A percentile compares a stretch with the other conserved stretches of the same genome.
These are phyloP conservation scores for Listrodromus nycthemerus DNA, from an alignment of 2,888 invertebrate genomes.

Conservation along the genomic window DNA sequence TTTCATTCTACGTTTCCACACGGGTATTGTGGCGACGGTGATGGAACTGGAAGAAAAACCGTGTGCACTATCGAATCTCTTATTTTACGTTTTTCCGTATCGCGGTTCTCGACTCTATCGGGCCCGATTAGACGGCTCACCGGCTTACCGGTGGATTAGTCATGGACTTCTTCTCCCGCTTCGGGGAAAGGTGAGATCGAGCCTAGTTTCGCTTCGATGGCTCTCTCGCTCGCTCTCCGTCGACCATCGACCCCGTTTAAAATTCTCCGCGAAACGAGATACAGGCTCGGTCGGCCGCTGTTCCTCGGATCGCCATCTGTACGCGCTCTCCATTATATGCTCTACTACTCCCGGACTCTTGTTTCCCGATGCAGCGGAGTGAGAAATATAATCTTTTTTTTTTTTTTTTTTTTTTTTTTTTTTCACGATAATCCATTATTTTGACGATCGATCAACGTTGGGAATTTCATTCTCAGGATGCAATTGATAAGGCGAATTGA, in stretches of 20 bases:
- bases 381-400: neutral
- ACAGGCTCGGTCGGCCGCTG: constrained; percentile 1
- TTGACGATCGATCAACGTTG: neutral
- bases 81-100: constrained; percentile 14
- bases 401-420: neutral
- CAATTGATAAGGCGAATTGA: no score
- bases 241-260: constrained; percentile 34
- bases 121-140: constrained; percentile 40
- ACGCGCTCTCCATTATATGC: constrained; percentile 21
- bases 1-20: neutral
- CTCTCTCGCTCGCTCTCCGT: neutral
- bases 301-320: constrained; percentile 14
- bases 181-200: constrained; percentile 72
- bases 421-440: neutral
- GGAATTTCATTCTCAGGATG: neutral
- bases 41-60: neutral
- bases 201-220: constrained; percentile 60
- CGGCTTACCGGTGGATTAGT: constrained; percentile 66
- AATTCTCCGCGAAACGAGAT: constrained; percentile 52
- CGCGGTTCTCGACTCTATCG: constrained; percentile 22
- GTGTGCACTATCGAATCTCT: constrained; percentile 26
- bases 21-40: neutral
- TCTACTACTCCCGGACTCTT: constrained; percentile 10
- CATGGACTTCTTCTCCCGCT: constrained; percentile 69
- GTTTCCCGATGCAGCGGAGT: neutral